These are phyloP conservation scores for Cyclargus thomasi DNA, from an alignment of 1,140 invertebrate species.

Conservation along the genomic window DNA sequence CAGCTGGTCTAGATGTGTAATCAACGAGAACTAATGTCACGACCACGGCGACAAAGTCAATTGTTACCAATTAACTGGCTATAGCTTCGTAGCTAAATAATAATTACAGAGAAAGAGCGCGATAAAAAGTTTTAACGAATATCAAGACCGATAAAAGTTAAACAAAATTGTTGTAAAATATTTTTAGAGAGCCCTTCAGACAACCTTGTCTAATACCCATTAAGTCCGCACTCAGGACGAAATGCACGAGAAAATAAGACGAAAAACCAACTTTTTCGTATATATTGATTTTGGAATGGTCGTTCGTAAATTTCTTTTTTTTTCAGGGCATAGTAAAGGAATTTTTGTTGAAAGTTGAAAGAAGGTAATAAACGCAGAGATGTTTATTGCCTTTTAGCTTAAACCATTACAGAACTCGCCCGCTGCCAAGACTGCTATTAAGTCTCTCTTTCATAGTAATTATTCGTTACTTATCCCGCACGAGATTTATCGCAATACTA, in stretches of 20 bases:
- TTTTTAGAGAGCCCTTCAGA: background rate
- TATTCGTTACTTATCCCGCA: background rate
- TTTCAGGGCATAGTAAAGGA: background rate
- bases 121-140: background rate
- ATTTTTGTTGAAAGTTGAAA: background rate
- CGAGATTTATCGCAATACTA: background rate
- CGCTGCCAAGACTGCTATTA: conserved; percentile 2
- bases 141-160: background rate
- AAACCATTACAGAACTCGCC: background rate
- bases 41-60: background rate
- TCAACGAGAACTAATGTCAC: background rate
- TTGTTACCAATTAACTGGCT: conserved; percentile 1
- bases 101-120: background rate
- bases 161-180: background rate
- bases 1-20: background rate
- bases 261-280: background rate
- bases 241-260: background rate
- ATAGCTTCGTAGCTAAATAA: background rate
- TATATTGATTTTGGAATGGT: background rate
- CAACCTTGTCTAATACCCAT: background rate
- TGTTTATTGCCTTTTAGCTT: conserved; percentile 1
- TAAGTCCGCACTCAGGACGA: background rate
- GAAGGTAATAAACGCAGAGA: background rate
- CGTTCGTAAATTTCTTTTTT: background rate
- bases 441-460: background rate